Conservation (phyloP, 2,113 vertebrate species). For the Gadus chalcogrammus region DNA sequence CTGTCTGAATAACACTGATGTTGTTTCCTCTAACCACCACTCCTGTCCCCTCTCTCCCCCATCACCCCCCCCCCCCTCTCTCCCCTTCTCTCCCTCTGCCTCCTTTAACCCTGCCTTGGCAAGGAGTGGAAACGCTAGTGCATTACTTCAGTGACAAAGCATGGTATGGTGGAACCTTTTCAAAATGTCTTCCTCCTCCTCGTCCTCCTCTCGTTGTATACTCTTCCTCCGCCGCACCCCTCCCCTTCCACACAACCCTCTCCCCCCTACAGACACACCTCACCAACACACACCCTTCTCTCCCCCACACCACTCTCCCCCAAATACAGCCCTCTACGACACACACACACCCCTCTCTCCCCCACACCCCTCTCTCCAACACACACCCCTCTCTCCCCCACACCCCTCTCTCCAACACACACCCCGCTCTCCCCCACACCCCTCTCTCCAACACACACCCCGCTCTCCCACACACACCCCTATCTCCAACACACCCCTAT, state of each 20-base stretch:
- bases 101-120: conserved; percentile 8
- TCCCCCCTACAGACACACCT: neutral
- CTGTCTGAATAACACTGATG: neutral
- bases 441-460: too few relatives aligned
- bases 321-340: too few relatives aligned
- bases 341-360: too few relatives aligned
- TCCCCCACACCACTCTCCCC: neutral
- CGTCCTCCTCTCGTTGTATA: neutral
- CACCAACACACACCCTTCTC: too few relatives aligned
- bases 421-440: too few relatives aligned
- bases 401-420: too few relatives aligned
- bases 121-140: conserved; percentile 66
- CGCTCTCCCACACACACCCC: too few relatives aligned
- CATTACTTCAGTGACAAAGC: conserved; percentile 65
- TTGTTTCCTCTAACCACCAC: conserved; percentile 7
- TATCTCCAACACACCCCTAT: too few relatives aligned
- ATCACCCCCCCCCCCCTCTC: conserved; percentile 2
- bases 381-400: neutral
- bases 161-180: conserved; percentile 52
- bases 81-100: neutral
- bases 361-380: neutral
- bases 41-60: conserved; percentile 28
- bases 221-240: neutral
- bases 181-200: conserved; percentile 2
- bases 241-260: neutral